A percentile compares a stretch with the other conserved stretches of the same genome.
phyloP scores from a whole-genome alignment of 1,140 invertebrate species.

The Tetragonula clypearis region DNA sequence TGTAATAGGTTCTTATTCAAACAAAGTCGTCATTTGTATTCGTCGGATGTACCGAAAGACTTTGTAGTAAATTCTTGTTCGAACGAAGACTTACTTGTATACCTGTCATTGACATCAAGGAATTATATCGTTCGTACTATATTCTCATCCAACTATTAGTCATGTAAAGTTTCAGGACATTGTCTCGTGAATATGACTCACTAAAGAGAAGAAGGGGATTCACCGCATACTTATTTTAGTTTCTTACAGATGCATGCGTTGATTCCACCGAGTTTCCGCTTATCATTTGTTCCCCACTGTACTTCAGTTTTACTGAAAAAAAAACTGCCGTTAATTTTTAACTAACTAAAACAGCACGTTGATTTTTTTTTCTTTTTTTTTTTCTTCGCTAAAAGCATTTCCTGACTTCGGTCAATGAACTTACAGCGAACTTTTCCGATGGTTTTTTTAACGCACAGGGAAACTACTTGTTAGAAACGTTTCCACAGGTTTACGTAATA shows the following conservation, averaged over 20 bases:
- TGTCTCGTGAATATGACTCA: neutral
- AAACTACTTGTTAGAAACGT: neutral
- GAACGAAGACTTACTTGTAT: neutral
- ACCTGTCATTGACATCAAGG: neutral
- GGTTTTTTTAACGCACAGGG: slow-evolving; percentile 13
- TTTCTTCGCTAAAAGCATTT: neutral
- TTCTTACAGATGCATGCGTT: neutral
- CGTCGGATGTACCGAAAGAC: neutral
- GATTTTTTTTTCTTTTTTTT: neutral
- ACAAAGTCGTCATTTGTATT: neutral
- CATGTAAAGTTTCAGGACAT: neutral
- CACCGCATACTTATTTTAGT: neutral
- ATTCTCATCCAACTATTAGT: neutral
- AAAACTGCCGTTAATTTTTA: too few species aligned
- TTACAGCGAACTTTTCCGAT: slow-evolving; percentile 1
- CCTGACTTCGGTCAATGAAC: slow-evolving; percentile 26
- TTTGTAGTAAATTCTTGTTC: neutral
- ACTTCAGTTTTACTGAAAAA: too few species aligned
- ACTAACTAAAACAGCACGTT: too few species aligned
- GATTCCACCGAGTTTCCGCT: neutral
- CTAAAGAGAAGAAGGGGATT: neutral
- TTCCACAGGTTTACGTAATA: slow-evolving; percentile 10
- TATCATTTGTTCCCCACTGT: too few species aligned
- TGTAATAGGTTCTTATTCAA: neutral
- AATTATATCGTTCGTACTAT: neutral